Percentiles rank a stretch among this genome's conserved stretches.
Conservation (phyloP, 2,113 vertebrate genomes). For the Odocoileus hemionus region DNA sequence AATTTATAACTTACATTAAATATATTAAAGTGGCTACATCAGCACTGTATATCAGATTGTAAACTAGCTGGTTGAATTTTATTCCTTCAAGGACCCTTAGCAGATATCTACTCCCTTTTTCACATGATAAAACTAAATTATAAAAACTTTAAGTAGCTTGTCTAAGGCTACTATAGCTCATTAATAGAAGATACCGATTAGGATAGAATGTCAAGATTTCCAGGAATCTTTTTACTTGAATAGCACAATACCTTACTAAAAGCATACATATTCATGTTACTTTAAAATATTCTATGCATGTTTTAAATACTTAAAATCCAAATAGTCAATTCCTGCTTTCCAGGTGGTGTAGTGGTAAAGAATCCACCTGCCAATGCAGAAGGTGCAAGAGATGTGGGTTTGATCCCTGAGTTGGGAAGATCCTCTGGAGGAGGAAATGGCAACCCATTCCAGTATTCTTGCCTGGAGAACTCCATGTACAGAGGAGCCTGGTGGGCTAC, state of each 20-base stretch:
- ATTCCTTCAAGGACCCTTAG: not conserved
- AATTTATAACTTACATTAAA: conserved; percentile 1
- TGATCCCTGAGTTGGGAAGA: not conserved
- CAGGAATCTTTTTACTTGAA: not conserved
- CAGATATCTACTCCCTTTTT: not conserved
- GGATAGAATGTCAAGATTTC: not conserved
- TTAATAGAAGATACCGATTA: not conserved
- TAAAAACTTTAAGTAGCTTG: conserved; percentile 16
- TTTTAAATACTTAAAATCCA: conserved; percentile 17
- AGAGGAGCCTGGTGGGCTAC: not conserved
- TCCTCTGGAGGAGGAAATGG: not conserved
- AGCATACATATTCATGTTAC: not conserved
- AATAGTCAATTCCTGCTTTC: not conserved
- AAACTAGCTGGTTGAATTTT: conserved; percentile 19
- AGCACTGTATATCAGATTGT: not conserved
- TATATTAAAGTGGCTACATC: not conserved
- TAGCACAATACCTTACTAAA: not conserved
- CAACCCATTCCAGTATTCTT: not conserved
- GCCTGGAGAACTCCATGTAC: not conserved
- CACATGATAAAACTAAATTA: not conserved
- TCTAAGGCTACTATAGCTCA: not conserved
- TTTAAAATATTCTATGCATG: not conserved
- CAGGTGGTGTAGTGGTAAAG: not conserved
- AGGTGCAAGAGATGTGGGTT: not conserved
- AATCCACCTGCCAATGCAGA: not conserved